Evolutionary conservation across 2,797 vertebrate genomes (phyloP), one percentile per base, ranked within the genome.

Genomic region (Enoplosus armatus): DNA sequence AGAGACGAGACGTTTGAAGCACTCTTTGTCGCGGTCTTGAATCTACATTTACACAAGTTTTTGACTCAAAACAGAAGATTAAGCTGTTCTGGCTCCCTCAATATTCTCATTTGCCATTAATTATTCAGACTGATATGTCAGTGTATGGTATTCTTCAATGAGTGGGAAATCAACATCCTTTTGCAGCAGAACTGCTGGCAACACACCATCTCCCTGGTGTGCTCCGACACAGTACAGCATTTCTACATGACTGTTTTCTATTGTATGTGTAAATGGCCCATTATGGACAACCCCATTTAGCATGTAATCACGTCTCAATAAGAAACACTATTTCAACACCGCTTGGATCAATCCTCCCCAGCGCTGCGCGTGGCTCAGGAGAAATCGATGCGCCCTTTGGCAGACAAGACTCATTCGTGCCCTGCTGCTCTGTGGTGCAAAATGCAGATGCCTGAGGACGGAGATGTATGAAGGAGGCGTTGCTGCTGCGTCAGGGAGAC

Each of bases 231-330:
- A 33, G 7, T 16, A 24, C 45, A 45, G 18, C 37, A 41, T 59
- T 78, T 72, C 11, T 9, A 48, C 47, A 68, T 20, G 70, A 69
- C 65, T 37, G 50, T 61, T 72, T 73, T 41, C 80, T 67, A 68
- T 67, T 81, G 78, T 73, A 72, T 45, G 61, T 71, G 50, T 48
- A 83, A 85, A 80, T 24, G n/a, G 68, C 18, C 45, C 47, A 43
- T 80, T 77, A 83, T 80, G 70, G 82, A 67, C 79, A 80, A 24
- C 3, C 62, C 70, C 65, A 80, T 90, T 89, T 72, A 72, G 68
- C 73, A 77, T 33, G 24, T 81, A 80, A 88, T 88, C 78, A 43
- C n/a, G 11, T 87, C 82, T 84, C 87, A 82, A 79, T 90, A 87
- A 85, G 79, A 9, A 84, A 84, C 77, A 72, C 65, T 37, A 71